Percentiles rank a stretch among this genome's conserved stretches.
phyloP scores from a whole-genome alignment of 2,797 vertebrate genomes.

The Cyclopterus lumpus region DNA sequence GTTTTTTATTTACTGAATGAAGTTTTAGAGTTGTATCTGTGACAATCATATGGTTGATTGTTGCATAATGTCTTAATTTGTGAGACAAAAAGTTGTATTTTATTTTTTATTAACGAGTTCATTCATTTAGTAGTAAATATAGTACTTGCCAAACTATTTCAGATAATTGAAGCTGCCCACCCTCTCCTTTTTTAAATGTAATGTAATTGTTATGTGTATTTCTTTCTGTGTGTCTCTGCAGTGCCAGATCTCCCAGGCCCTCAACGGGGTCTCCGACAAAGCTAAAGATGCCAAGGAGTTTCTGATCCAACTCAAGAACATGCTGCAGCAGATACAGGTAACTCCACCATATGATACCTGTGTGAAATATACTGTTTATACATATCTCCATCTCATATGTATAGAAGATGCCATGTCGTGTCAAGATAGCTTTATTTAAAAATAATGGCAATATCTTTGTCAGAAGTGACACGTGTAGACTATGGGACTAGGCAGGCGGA shows the following conservation, averaged over 20 bases:
- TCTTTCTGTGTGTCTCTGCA: constrained; percentile 67
- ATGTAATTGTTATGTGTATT: not conserved
- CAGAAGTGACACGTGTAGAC: not conserved
- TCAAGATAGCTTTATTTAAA: not conserved
- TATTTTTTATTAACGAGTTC: too few species aligned
- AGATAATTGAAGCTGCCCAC: not conserved
- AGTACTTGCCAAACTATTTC: not conserved
- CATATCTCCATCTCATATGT: not conserved
- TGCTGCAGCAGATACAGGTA: constrained; percentile 99
- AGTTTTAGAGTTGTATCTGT: not conserved
- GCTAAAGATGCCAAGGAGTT: constrained; percentile 99
- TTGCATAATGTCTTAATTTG: not conserved
- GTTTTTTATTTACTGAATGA: not conserved
- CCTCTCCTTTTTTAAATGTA: not conserved
- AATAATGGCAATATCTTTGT: not conserved
- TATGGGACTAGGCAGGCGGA: not conserved
- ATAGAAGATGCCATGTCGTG: too few species aligned
- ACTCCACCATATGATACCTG: not conserved
- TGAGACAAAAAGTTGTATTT: not conserved
- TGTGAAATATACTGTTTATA: not conserved
- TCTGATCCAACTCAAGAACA: constrained; percentile 95
- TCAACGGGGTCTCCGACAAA: constrained; percentile 96
- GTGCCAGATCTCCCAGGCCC: constrained; percentile 96
- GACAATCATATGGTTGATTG: not conserved
- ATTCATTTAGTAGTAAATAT: not conserved